Base-by-base conservation (phyloP, 2,113 vertebrate species). In the Ciconia stormi region DNA sequence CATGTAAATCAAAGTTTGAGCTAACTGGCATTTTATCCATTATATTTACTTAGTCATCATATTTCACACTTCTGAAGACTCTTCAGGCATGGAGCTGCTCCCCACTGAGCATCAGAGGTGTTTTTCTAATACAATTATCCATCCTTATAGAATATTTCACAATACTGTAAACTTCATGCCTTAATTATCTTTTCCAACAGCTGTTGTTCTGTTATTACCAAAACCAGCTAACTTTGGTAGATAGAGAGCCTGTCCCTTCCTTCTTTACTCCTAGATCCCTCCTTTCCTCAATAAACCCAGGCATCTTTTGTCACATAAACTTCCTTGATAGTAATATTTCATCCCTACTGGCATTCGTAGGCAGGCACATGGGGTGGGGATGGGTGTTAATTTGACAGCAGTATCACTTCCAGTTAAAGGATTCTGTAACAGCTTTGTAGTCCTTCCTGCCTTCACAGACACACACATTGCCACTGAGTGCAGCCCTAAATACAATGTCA, bases 171-270 rank as follows among this genome's bases (percentile, higher is more conserved):
- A 84, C 42, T 58, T 86, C 74, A 86, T 8, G 1, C 20, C 53
- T 96, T 91, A 92, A 91, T 96, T 95, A 86, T 52, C 91, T 84
- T 85, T 77, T 34, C 22, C 25, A 91, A 55, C 55, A 91, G 44
- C 76, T 91, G 67, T 59, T 90, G 44, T 52, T 95, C 52, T 86
- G 15, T 70, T 87, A 72, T n/a, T 89, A 86, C 16, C 34, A 52
- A 86, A 84, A 6, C 7, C 29, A 72, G 36, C 21, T 66, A 91
- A 69, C 30, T 70, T 61, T 20, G 11, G 5, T 72, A 82, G 38
- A 70, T 14, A 76, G 16, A 42, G 4, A 69, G 13, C 4, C 21
- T 62, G 19, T 59, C 6, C 36, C 32, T 63, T 77, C 30, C 44
- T 71, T 81, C 40, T 55, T 59, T 82, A 27, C n/a, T 76, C 12